Percentiles rank a stretch among this genome's conserved stretches.
Evolutionary conservation across 2,113 vertebrate genomes (phyloP).

Genomic region (Manacus vitellinus): DNA sequence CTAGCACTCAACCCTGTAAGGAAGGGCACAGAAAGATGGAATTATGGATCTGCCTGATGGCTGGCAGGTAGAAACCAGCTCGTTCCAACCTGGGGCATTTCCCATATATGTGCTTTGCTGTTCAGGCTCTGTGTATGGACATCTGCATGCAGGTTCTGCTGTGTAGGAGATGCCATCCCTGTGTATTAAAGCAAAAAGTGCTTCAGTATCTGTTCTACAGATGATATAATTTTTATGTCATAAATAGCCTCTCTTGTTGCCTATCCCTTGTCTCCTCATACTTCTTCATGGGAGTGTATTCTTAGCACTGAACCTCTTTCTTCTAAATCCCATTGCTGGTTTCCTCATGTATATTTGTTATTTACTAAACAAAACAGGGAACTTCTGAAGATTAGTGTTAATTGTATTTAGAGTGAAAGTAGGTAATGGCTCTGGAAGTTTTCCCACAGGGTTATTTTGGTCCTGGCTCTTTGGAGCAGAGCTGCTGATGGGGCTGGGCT

Average conservation of each 20-base stretch:
- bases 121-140: not conserved
- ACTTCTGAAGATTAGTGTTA: not conserved
- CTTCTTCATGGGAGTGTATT: not conserved
- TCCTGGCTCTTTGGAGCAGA: not conserved
- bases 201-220: not conserved
- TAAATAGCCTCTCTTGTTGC: not conserved
- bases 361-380: not conserved
- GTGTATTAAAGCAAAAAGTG: not conserved
- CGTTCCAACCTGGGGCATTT: not conserved
- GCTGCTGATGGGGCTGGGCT: not conserved
- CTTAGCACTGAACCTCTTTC: not conserved
- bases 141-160: not conserved
- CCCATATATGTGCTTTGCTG: fast-evolving
- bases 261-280: not conserved
- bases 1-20: not conserved
- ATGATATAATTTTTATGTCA: not conserved
- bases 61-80: not conserved
- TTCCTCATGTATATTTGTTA: not conserved
- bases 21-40: not conserved
- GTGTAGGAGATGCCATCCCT: not conserved
- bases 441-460: constrained; percentile 40
- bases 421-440: not conserved
- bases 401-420: not conserved
- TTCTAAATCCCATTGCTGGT: not conserved
- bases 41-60: not conserved